Percentiles rank a stretch among this genome's conserved stretches.
Evolutionary conservation across 2,113 vertebrate species (phyloP).

Genomic region (Pollimyrus isidori): DNA sequence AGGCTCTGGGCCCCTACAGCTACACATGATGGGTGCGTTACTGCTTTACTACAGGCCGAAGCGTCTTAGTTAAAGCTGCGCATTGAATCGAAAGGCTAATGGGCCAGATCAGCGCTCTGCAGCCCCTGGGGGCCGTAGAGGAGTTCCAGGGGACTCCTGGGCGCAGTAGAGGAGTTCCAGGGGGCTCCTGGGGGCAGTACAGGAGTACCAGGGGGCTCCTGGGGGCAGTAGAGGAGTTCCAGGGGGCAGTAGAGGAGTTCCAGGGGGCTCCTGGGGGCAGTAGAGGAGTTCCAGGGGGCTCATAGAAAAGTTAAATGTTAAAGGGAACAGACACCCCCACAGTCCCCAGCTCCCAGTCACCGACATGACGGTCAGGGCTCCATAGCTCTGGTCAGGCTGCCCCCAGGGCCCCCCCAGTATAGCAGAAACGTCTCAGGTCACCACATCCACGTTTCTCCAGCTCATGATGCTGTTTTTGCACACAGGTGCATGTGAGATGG

Average conservation of each 20-base stretch:
- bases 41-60: neutral
- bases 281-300: neutral
- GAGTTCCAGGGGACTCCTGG: neutral
- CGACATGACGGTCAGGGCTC: neutral
- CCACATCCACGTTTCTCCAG: neutral
- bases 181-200: neutral
- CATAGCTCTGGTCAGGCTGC: neutral
- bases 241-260: neutral
- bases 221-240: neutral
- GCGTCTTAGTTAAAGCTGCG: neutral
- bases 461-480: neutral
- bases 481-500: neutral
- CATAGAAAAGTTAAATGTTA: neutral
- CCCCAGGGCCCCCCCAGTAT: neutral
- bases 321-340: neutral
- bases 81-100: neutral
- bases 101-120: neutral
- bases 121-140: neutral
- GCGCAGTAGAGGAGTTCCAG: neutral
- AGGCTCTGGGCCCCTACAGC: neutral
- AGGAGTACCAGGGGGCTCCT: neutral
- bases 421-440: neutral
- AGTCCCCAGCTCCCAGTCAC: neutral
- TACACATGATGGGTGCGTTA: neutral
- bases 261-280: neutral